These are phyloP conservation scores for Florisuga fusca DNA, from an alignment of 2,797 vertebrate species.

Conservation along the genomic window DNA sequence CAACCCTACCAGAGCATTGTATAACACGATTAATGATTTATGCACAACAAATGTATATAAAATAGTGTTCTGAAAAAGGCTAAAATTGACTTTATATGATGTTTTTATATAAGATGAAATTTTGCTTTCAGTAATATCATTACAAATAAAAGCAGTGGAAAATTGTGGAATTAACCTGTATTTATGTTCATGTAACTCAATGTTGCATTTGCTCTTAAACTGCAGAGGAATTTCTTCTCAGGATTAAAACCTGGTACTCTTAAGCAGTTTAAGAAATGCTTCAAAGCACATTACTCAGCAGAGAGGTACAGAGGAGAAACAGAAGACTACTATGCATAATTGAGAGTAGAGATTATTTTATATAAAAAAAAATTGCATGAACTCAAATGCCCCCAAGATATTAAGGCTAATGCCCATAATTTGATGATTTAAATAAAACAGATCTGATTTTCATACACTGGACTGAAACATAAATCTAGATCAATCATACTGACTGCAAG, in stretches of 20 bases:
- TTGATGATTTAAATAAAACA: neutral
- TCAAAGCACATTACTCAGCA: neutral
- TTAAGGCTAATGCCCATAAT: neutral
- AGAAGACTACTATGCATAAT: neutral
- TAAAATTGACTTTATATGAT: neutral
- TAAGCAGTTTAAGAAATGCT: neutral
- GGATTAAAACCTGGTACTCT: neutral
- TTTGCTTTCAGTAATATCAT: neutral
- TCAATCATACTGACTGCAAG: neutral
- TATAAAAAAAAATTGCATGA: neutral
- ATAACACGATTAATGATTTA: neutral
- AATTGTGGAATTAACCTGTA: neutral
- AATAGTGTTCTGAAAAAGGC: neutral
- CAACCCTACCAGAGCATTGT: neutral
- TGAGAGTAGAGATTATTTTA: neutral
- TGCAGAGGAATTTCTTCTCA: neutral
- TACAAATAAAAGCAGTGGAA: neutral
- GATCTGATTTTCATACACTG: constrained; percentile 1
- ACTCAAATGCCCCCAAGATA: neutral
- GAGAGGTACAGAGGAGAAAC: neutral
- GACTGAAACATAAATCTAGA: neutral
- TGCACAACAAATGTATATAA: neutral
- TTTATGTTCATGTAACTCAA: neutral
- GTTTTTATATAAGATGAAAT: neutral
- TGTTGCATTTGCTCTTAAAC: neutral